Percentiles rank a stretch among this genome's conserved stretches.
Evolutionary conservation across 1,140 invertebrate species (phyloP).

Genomic region (Listronotus oregonensis): DNA sequence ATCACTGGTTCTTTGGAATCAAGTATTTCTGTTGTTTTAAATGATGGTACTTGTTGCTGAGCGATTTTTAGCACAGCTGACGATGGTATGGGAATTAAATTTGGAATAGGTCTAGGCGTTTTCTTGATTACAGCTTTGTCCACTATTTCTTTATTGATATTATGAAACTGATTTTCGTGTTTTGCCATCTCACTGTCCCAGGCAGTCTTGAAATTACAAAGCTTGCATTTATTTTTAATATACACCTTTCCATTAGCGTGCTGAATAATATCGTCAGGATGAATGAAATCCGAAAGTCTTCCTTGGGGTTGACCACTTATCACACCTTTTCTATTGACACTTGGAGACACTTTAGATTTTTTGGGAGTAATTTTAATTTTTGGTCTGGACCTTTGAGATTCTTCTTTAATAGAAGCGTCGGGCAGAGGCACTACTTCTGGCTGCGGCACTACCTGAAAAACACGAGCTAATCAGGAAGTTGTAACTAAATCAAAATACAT

Average conservation of each 20-base stretch:
- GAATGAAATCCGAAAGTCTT: slow-evolving; percentile 56
- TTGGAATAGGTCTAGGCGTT: slow-evolving; percentile 67
- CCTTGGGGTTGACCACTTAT: slow-evolving; percentile 29
- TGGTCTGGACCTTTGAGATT: slow-evolving; percentile 11
- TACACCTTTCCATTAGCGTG: slow-evolving; percentile 58
- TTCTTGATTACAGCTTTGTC: slow-evolving; percentile 56
- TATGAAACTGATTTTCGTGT: slow-evolving; percentile 61
- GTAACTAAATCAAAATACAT: not conserved
- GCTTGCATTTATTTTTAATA: slow-evolving; percentile 54
- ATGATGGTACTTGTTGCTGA: slow-evolving; percentile 9
- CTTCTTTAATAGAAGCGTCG: slow-evolving; percentile 28
- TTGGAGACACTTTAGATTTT: slow-evolving; percentile 23
- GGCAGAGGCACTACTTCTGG: slow-evolving; percentile 33
- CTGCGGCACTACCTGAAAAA: slow-evolving; percentile 44
- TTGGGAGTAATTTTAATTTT: slow-evolving; percentile 34
- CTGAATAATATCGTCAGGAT: slow-evolving; percentile 59
- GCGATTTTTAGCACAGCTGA: slow-evolving; percentile 41
- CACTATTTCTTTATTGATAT: slow-evolving; percentile 50
- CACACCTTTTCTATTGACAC: slow-evolving; percentile 12
- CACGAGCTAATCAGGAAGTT: slow-evolving; percentile 20
- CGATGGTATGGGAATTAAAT: slow-evolving; percentile 68
- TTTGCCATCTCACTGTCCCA: slow-evolving; percentile 62
- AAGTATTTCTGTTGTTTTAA: slow-evolving; percentile 11
- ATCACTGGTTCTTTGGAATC: slow-evolving; percentile 45
- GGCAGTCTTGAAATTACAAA: slow-evolving; percentile 54